Evolutionary conservation across 2,113 vertebrate genomes (phyloP), one percentile per base, ranked within the genome.

Genomic region (Holacanthus passer): DNA sequence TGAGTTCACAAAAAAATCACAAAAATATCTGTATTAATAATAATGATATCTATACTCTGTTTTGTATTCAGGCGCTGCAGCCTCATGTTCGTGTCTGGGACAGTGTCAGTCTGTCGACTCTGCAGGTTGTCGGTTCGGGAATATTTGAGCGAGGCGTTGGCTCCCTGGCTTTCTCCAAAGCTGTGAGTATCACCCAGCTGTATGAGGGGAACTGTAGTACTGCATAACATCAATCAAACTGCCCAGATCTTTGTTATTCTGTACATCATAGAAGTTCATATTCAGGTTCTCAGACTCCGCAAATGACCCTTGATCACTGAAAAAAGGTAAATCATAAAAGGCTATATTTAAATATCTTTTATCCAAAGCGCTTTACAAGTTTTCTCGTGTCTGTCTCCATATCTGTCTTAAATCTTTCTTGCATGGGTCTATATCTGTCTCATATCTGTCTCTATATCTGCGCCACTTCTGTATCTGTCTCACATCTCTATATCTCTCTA

Each of bases 31-130:
- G n/a, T 5, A 37, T 7, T 37, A 37, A 5, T 52, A 10, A 53
- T 13, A 13, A 55, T 24, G 8, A 13, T 5, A 13, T 13, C 3
- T 35, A 27, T 48, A 16, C 19, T 35, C 3, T 7, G 48, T 50
- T 20, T 11, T 60, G 37, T 19, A 3, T 50, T 0, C 93, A 99
- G 98, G 95, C 97, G 20, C 90, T 99, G 66, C 97, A 97, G 89
- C 98, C 98, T 72, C 97, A 99, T 53, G 98, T 99, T 5, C 96
- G 97, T 76, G 94, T 99, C 45, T 99, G 98, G 98, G 98, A 99
- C 94, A 99, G 97, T 2, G 97, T 99, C 86, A 98, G 96, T 90
- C 94, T 99, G 48, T 87, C 91, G 56, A 99, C 97, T 0, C 94
- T 96, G 87, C 97, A 99, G 85, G 88, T 99, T 35, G 91, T 99